phyloP scores from a whole-genome alignment of 2,888 invertebrate species.

The Lissocephala sabroskyi region DNA sequence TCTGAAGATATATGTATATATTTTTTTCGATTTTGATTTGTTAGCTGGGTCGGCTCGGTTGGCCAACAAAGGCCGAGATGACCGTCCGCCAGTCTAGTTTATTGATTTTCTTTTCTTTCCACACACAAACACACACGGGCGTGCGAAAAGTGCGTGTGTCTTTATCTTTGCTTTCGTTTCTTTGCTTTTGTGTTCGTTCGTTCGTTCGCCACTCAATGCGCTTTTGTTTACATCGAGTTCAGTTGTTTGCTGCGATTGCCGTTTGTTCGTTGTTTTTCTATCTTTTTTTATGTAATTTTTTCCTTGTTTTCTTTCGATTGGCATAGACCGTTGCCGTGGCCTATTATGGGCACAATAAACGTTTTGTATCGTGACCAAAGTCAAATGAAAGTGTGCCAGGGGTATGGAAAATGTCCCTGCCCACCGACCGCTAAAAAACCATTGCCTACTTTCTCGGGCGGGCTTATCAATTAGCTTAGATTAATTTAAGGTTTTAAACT shows the following conservation, averaged over 20 bases:
- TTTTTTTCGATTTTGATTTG: slow-evolving; percentile 48
- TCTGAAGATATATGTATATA: slow-evolving; percentile 23
- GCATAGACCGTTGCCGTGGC: slow-evolving; percentile 15
- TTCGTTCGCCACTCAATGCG: slow-evolving; percentile 31
- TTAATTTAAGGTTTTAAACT: no score
- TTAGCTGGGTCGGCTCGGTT: slow-evolving; percentile 1
- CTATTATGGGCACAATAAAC: slow-evolving; percentile 54
- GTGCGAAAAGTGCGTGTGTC: slow-evolving; percentile 10
- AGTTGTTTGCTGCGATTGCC: slow-evolving; percentile 25
- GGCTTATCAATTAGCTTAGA: no score
- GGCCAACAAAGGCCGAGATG: slow-evolving; percentile 24
- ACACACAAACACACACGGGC: no score
- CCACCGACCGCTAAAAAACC: no score
- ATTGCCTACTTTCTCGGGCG: no score
- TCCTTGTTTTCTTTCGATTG: slow-evolving; percentile 29
- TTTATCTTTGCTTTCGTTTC: slow-evolving; percentile 41
- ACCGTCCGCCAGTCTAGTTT: slow-evolving; percentile 43
- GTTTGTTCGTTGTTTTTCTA: slow-evolving; percentile 45
- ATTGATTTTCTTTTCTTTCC: slow-evolving; percentile 43
- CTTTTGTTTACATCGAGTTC: slow-evolving; percentile 49
- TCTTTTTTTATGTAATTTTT: slow-evolving; percentile 28
- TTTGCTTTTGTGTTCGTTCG: slow-evolving; percentile 11
- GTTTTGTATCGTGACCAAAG: slow-evolving; percentile 65
- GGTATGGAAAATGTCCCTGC: no score
- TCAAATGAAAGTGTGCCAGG: slow-evolving; percentile 64